These are phyloP conservation scores for Agriopis marginaria DNA, from an alignment of 2,888 invertebrate genomes.

Conservation along the genomic window DNA sequence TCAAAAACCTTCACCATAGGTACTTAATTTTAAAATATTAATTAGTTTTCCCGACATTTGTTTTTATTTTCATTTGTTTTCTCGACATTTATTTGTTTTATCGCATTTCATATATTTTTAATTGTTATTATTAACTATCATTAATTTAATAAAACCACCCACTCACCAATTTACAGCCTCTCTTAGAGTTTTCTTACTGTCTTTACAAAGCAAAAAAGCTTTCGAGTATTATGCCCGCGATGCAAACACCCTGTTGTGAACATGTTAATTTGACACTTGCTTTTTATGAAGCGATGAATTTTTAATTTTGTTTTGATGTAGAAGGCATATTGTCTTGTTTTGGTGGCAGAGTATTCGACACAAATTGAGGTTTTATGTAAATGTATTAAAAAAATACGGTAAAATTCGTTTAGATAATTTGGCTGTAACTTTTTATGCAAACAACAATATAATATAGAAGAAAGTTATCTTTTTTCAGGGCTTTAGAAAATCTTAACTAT, in stretches of 20 bases:
- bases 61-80: no score
- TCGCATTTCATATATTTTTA: no score
- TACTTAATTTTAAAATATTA: no score
- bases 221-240: slow-evolving; percentile 24
- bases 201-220: slow-evolving; percentile 9
- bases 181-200: slow-evolving; percentile 16
- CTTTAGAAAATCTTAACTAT: not conserved
- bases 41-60: no score
- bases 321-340: slow-evolving; percentile 27
- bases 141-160: no score
- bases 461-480: not conserved
- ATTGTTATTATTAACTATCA: no score
- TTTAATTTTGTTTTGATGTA: slow-evolving; percentile 38
- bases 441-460: not conserved
- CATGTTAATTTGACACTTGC: slow-evolving; percentile 37
- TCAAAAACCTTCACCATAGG: no score
- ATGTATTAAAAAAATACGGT: slow-evolving; percentile 5
- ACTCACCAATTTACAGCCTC: no score
- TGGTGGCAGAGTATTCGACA: slow-evolving; percentile 7
- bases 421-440: not conserved
- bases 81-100: no score
- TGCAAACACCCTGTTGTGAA: slow-evolving; percentile 34
- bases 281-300: slow-evolving; percentile 37
- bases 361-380: slow-evolving; percentile 10
- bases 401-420: not conserved